These are phyloP conservation scores for Bubo blakistoni DNA, from an alignment of 2,113 vertebrate species.

Conservation along the genomic window DNA sequence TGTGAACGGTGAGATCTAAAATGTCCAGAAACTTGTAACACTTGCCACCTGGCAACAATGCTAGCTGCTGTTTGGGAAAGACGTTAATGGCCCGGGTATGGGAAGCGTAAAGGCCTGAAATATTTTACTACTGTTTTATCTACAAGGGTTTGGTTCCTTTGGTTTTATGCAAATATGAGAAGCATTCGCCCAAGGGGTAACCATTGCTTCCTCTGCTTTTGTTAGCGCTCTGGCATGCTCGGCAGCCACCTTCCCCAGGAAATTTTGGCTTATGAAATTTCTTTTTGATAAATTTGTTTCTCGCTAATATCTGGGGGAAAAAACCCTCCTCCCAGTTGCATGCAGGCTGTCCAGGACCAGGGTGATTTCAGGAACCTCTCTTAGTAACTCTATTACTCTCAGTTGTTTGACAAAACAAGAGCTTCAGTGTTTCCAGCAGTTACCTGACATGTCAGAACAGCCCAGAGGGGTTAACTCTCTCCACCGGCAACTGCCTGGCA, in stretches of 20 bases:
- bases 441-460: not conserved
- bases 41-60: not conserved
- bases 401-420: not conserved
- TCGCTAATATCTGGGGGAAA: not conserved
- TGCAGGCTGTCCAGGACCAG: not conserved
- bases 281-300: not conserved
- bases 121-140: not conserved
- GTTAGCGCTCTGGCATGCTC: not conserved
- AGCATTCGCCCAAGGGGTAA: not conserved
- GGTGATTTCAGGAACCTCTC: not conserved
- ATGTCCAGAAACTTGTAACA: not conserved
- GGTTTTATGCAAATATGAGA: not conserved
- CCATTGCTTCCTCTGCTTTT: not conserved
- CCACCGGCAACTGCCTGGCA: not conserved
- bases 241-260: not conserved
- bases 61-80: not conserved
- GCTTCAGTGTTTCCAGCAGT: not conserved
- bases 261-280: not conserved
- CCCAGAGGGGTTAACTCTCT: not conserved
- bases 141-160: not conserved
- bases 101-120: not conserved
- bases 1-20: not conserved
- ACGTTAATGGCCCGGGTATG: fast-evolving
- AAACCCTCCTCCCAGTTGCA: not conserved
- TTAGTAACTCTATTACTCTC: not conserved